phyloP scores from a whole-genome alignment of 2,113 vertebrate species.

The Morone chrysops region DNA sequence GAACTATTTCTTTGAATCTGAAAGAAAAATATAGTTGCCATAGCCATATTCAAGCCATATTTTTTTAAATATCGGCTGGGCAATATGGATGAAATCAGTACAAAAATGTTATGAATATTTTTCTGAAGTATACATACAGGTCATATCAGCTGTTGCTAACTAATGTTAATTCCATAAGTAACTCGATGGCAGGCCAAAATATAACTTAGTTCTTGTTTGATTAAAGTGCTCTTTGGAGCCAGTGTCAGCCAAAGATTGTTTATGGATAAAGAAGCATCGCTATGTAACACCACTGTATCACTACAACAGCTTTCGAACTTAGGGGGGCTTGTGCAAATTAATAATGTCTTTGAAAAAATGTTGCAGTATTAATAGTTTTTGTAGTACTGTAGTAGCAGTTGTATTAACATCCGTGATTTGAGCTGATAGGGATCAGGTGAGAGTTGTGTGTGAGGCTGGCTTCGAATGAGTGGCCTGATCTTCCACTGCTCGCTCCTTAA shows the following conservation, averaged over 20 bases:
- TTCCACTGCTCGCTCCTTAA: slow-evolving; percentile 55
- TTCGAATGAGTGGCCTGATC: slow-evolving; percentile 58
- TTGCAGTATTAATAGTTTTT: neutral
- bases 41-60: neutral
- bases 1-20: neutral
- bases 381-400: slow-evolving; percentile 1
- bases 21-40: neutral
- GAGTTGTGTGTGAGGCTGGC: slow-evolving; percentile 37
- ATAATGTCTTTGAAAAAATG: neutral
- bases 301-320: neutral
- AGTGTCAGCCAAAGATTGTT: neutral
- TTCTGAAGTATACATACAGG: neutral
- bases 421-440: slow-evolving; percentile 47
- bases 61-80: neutral
- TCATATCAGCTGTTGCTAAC: slow-evolving; percentile 1
- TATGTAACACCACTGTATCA: neutral
- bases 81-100: neutral
- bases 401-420: slow-evolving; percentile 16
- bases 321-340: neutral
- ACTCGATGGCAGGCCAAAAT: neutral
- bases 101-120: neutral
- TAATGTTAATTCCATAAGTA: neutral
- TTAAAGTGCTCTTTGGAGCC: neutral
- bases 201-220: neutral
- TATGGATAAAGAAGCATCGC: neutral